Evolutionary conservation across 2,888 invertebrate genomes (phyloP).

Genomic region (Cepaea hortensis): DNA sequence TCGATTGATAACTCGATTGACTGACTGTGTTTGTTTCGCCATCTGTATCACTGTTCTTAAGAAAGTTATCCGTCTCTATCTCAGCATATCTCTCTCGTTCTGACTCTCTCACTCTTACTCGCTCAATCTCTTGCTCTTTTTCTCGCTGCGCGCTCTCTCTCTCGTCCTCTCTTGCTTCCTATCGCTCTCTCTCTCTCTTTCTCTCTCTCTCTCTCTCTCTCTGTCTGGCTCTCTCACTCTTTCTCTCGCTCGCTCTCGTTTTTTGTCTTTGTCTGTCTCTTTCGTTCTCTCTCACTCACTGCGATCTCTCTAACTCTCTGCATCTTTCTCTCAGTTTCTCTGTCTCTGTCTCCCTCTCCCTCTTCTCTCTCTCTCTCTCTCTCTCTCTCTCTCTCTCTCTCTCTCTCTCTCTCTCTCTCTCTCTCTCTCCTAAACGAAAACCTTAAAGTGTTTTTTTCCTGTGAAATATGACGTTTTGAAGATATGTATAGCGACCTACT

Average conservation of each 20-base stretch:
- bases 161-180: neutral
- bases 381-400: neutral
- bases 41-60: no score
- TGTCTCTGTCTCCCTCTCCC: neutral
- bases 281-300: neutral
- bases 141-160: neutral
- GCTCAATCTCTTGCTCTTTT: no score
- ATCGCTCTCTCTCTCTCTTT: neutral
- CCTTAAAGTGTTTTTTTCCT: no score
- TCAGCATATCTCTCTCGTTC: no score
- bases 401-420: constrained; percentile 13
- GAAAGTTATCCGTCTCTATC: no score
- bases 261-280: neutral
- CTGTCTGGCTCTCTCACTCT: constrained; percentile 10
- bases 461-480: no score
- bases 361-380: neutral
- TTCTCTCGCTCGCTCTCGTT: neutral
- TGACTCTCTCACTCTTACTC: no score
- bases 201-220: neutral
- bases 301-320: neutral
- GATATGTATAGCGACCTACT: no score
- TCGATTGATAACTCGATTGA: no score
- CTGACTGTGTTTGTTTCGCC: no score
- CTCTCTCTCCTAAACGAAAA: neutral
- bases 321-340: neutral